Conservation (phyloP, 2,797 vertebrate genomes). For the Bradypodion ventrale region DNA sequence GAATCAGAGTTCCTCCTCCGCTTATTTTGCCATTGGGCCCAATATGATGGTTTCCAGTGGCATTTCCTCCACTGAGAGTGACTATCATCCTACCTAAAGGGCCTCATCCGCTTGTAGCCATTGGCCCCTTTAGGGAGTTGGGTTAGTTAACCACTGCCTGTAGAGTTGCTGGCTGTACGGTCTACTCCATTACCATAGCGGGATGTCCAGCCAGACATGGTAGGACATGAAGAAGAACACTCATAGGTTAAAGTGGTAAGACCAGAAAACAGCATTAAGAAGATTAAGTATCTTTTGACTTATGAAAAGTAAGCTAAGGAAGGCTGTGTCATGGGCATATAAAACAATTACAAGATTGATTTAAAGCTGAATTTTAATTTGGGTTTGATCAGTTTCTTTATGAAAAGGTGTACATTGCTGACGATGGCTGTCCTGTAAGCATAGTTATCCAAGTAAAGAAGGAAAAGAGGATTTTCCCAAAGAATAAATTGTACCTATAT, state of each 20-base stretch:
- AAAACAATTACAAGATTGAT: conserved; percentile 26
- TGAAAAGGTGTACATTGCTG: not conserved
- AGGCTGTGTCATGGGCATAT: not conserved
- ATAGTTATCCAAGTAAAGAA: not conserved
- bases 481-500: not conserved
- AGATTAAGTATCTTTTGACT: conserved; percentile 22
- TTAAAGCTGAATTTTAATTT: conserved; percentile 24
- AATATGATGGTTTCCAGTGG: no score
- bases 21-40: no score
- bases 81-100: no score
- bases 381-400: conserved; percentile 14
- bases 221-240: not conserved
- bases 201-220: no score
- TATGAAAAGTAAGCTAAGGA: not conserved
- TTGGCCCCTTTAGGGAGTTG: no score
- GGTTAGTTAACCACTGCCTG: no score
- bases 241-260: not conserved
- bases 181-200: no score
- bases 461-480: not conserved
- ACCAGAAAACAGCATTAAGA: conserved; percentile 21
- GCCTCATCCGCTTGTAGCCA: no score
- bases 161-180: no score
- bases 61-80: no score
- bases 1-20: no score
- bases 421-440: not conserved